These are phyloP conservation scores for Esox masquinongy DNA, from an alignment of 2,797 vertebrate genomes.

Conservation along the genomic window DNA sequence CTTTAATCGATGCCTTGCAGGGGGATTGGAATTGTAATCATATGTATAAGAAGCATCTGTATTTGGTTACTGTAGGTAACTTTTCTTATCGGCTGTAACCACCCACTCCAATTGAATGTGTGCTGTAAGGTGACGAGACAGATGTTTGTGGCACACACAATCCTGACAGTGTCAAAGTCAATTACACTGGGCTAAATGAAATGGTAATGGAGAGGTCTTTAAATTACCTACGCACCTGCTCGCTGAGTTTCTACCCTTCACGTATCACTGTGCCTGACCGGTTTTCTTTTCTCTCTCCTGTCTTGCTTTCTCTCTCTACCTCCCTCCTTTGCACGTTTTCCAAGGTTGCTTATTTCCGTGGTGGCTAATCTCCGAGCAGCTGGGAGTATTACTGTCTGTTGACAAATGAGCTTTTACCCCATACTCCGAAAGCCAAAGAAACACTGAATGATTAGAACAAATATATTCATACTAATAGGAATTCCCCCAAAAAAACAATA, in stretches of 20 bases:
- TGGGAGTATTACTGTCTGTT: not conserved
- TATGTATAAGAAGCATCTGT: conserved; percentile 1
- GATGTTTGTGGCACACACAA: conserved; percentile 32
- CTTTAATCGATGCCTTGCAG: not conserved
- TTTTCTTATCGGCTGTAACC: not conserved
- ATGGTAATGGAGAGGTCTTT: conserved; percentile 19
- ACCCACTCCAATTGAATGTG: conserved; percentile 23
- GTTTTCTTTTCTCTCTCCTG: not conserved
- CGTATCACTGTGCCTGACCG: not conserved
- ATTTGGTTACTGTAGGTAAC: not conserved
- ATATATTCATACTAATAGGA: conserved; percentile 5
- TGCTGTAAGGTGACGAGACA: conserved; percentile 27
- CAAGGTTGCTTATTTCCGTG: conserved; percentile 13
- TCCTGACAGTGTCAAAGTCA: conserved; percentile 37
- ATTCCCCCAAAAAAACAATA: not conserved
- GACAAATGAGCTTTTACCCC: conserved; percentile 5
- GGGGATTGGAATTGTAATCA: not conserved
- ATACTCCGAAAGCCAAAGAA: conserved; percentile 13
- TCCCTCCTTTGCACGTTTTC: not conserved
- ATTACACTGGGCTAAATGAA: conserved; percentile 42
- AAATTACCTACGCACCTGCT: conserved; percentile 31
- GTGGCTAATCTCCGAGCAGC: conserved; percentile 18
- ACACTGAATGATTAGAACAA: conserved; percentile 9
- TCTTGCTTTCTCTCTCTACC: not conserved
- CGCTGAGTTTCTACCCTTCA: conserved; percentile 11